A percentile compares a stretch with the other conserved stretches of the same genome.
Evolutionary conservation across 2,113 vertebrate genomes (phyloP).

Genomic region (Suncus etruscus): DNA sequence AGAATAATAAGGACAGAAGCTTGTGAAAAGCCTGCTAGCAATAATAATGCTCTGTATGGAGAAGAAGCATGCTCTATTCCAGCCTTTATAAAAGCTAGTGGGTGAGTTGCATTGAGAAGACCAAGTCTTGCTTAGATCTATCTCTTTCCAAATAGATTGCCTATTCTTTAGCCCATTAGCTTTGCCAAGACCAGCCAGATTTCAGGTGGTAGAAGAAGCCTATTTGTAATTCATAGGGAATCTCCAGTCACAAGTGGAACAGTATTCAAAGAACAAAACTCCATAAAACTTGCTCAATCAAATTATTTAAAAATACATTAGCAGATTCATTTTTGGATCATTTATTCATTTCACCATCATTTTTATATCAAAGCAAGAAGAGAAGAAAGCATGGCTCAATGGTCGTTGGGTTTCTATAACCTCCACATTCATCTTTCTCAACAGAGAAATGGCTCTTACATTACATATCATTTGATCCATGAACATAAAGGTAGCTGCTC

Average conservation of each 20-base stretch:
- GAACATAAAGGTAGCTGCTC: conserved; percentile 82
- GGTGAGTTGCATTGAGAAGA: background rate
- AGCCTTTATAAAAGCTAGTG: background rate
- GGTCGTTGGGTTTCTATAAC: conserved; percentile 42
- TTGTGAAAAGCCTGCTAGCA: background rate
- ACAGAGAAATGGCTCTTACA: conserved; percentile 69
- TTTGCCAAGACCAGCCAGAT: conserved; percentile 58
- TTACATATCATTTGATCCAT: conserved; percentile 74
- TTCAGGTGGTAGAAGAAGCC: conserved; percentile 42
- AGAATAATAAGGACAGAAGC: background rate
- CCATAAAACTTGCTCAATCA: conserved; percentile 52
- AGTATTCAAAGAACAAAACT: conserved; percentile 46
- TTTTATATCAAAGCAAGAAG: conserved; percentile 12
- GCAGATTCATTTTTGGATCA: background rate
- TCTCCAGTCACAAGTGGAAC: background rate
- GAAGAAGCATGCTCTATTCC: background rate
- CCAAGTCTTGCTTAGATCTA: conserved; percentile 51
- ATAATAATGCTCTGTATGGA: background rate
- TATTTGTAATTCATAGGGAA: conserved; percentile 45
- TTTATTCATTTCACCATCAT: background rate
- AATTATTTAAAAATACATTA: conserved; percentile 38
- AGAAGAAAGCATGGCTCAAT: conserved; percentile 49
- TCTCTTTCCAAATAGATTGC: conserved; percentile 55
- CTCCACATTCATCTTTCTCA: conserved; percentile 58
- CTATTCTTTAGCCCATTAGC: conserved; percentile 53